Conservation (phyloP, 2,888 invertebrate species). For the Harpalus rubripes region DNA sequence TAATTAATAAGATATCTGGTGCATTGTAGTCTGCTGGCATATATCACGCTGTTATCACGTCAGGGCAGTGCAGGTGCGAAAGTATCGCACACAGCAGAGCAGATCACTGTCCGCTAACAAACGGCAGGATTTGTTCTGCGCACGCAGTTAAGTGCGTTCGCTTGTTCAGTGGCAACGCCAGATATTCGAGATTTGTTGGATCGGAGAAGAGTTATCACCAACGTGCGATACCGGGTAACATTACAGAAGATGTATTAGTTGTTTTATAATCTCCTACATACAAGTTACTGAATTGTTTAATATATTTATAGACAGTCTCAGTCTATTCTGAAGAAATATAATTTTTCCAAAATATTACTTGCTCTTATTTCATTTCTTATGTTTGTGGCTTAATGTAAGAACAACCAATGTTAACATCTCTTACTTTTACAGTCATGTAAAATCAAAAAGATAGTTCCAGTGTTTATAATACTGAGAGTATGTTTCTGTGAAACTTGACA, state of each 20-base stretch:
- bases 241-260: background rate
- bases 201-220: background rate
- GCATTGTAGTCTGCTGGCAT: constrained; percentile 38
- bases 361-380: too few species aligned
- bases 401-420: too few species aligned
- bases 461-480: too few species aligned
- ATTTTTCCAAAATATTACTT: too few species aligned
- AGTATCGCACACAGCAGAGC: constrained; percentile 4
- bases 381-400: too few species aligned
- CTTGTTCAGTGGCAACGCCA: constrained; percentile 42
- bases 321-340: too few species aligned
- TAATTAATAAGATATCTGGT: constrained; percentile 57
- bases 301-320: too few species aligned
- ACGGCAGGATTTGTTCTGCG: constrained; percentile 9
- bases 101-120: background rate
- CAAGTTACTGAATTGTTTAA: too few species aligned
- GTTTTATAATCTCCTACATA: background rate
- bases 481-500: too few species aligned
- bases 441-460: too few species aligned
- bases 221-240: background rate
- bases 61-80: constrained; percentile 46
- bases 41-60: constrained; percentile 27
- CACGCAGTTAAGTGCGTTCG: constrained; percentile 44
- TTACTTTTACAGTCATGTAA: too few species aligned
- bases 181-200: constrained; percentile 46